A percentile compares a stretch with the other conserved stretches of the same genome.
Evolutionary conservation across 1,140 invertebrate species (phyloP).

Genomic region (Eriosoma lanigerum): DNA sequence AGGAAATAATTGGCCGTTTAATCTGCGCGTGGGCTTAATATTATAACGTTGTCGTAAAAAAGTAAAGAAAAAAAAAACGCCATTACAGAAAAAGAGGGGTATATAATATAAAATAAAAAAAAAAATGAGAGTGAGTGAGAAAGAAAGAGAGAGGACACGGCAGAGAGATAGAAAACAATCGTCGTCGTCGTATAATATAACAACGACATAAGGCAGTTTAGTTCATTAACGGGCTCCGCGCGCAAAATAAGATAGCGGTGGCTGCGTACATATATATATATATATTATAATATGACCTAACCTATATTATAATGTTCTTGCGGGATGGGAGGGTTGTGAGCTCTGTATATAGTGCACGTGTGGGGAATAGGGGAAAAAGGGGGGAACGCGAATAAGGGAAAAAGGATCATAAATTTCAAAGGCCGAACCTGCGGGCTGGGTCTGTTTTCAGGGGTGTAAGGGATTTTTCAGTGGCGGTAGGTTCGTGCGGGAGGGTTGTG

Average conservation of each 20-base stretch:
- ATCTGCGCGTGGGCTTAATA: slow-evolving; percentile 34
- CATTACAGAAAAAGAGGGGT: not conserved
- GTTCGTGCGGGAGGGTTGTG: slow-evolving; percentile 7
- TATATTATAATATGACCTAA: too few relatives aligned
- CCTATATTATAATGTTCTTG: too few relatives aligned
- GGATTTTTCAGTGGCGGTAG: slow-evolving; percentile 15
- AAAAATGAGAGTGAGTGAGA: not conserved
- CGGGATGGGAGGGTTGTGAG: not conserved
- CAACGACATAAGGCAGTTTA: slow-evolving; percentile 34
- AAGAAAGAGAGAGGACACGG: not conserved
- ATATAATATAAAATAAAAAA: too few relatives aligned
- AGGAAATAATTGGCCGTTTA: slow-evolving; percentile 52
- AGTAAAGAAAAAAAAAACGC: not conserved
- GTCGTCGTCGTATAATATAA: slow-evolving; percentile 1
- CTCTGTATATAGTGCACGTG: too few relatives aligned
- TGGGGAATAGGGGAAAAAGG: not conserved
- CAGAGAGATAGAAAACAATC: slow-evolving; percentile 35
- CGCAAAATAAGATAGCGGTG: slow-evolving; percentile 10
- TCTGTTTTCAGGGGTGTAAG: not conserved
- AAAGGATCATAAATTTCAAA: slow-evolving; percentile 50
- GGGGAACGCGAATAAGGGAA: not conserved
- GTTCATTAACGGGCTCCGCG: slow-evolving; percentile 41
- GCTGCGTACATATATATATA: too few relatives aligned
- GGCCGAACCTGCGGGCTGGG: not conserved
- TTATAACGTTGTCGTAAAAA: slow-evolving; percentile 12